Conservation (phyloP, 2,113 vertebrate genomes). For the Antennarius striatus region DNA sequence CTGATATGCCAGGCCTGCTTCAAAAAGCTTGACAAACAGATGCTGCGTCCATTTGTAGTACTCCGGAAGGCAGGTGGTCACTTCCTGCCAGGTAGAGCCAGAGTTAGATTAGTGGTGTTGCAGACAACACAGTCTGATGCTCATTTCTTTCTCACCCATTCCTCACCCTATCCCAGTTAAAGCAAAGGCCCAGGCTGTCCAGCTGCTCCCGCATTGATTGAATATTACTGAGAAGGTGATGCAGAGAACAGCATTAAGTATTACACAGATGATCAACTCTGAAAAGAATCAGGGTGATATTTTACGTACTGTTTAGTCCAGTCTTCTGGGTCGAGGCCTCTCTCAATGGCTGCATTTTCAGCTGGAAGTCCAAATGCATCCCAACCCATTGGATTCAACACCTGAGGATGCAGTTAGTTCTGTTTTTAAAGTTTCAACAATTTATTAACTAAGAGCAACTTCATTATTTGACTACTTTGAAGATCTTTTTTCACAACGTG, state of each 20-base stretch:
- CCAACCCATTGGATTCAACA: slow-evolving; percentile 98
- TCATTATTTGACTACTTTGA: not conserved
- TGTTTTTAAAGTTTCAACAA: not conserved
- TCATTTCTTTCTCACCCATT: not conserved
- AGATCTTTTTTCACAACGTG: not conserved
- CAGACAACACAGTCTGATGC: not conserved
- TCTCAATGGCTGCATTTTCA: slow-evolving; percentile 95
- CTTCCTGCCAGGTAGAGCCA: slow-evolving; percentile 81
- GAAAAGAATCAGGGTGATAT: not conserved
- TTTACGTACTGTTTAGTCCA: slow-evolving; percentile 89
- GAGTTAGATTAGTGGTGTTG: slow-evolving; percentile 11
- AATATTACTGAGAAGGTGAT: slow-evolving; percentile 86
- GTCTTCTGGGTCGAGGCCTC: slow-evolving; percentile 86
- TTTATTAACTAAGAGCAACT: not conserved
- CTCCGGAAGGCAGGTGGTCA: slow-evolving; percentile 91
- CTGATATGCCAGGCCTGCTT: slow-evolving; percentile 93
- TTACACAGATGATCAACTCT: not conserved
- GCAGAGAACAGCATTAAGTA: not conserved
- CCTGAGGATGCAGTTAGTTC: slow-evolving; percentile 71
- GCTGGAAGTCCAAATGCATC: slow-evolving; percentile 96
- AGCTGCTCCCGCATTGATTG: slow-evolving; percentile 91
- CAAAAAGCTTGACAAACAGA: slow-evolving; percentile 91
- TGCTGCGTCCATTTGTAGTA: slow-evolving; percentile 98
- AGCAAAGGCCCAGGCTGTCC: slow-evolving; percentile 89
- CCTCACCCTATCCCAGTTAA: slow-evolving; percentile 96